Evolutionary conservation across 2,113 vertebrate genomes (phyloP).

Genomic region (Aix galericulata): DNA sequence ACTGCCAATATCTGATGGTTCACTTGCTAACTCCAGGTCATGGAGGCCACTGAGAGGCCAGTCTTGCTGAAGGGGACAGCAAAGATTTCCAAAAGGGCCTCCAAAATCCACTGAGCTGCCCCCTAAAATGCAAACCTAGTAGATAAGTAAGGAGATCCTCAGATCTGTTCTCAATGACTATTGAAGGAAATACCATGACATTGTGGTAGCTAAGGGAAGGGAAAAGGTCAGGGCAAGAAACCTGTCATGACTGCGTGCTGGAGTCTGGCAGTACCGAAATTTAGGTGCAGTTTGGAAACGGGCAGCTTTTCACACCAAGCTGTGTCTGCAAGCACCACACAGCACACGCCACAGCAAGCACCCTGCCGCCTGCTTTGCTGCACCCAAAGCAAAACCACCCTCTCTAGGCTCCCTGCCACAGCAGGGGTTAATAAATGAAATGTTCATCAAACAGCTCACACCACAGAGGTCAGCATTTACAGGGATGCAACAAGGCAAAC

Average conservation of each 20-base stretch:
- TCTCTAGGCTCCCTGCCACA: background rate
- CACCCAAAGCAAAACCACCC: background rate
- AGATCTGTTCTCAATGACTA: background rate
- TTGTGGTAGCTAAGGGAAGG: background rate
- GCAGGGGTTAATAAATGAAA: background rate
- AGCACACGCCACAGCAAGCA: too few species aligned
- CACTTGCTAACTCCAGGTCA: background rate
- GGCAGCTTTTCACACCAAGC: background rate
- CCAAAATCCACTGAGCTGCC: background rate
- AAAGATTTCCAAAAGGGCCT: background rate
- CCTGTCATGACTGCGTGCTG: too few species aligned
- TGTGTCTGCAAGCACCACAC: background rate
- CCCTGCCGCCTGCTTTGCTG: background rate
- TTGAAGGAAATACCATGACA: background rate
- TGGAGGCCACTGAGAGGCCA: background rate
- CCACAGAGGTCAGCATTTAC: background rate
- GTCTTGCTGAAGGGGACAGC: background rate
- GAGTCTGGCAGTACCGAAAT: background rate
- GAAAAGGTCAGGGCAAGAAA: background rate
- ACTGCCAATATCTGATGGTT: fast-evolving
- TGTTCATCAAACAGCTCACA: fast-evolving
- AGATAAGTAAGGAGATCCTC: background rate
- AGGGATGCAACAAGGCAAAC: background rate
- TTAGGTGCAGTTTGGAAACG: background rate
- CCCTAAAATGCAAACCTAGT: background rate